These are phyloP conservation scores for Coendou prehensilis DNA, from an alignment of 2,797 vertebrate species.

Conservation along the genomic window DNA sequence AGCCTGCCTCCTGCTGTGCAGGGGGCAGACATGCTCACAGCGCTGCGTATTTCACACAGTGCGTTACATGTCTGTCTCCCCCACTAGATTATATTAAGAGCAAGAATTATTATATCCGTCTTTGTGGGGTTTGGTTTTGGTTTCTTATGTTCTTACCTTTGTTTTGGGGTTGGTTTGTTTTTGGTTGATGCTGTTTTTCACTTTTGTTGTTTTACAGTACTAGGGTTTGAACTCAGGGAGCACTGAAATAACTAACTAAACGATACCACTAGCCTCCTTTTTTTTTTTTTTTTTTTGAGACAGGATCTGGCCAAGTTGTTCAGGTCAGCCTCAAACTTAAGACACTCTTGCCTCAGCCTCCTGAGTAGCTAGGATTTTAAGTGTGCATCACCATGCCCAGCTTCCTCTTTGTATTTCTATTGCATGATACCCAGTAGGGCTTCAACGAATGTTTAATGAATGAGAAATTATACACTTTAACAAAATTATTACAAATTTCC, in stretches of 20 bases:
- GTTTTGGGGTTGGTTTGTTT: background rate
- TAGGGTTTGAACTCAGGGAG: background rate
- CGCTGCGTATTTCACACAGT: background rate
- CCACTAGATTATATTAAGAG: background rate
- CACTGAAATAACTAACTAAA: background rate
- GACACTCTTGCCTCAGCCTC: background rate
- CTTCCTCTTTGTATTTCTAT: background rate
- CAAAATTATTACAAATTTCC: background rate
- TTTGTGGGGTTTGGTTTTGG: background rate
- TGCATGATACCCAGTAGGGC: background rate
- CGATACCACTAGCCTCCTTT: background rate
- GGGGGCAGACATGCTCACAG: background rate
- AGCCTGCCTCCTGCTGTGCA: background rate
- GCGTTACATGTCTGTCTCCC: background rate
- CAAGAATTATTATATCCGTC: background rate
- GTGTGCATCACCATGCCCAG: background rate
- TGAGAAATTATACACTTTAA: background rate
- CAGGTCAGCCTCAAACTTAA: background rate
- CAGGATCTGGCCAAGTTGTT: background rate
- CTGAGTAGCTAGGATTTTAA: background rate
- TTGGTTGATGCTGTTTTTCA: background rate
- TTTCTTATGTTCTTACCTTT: background rate
- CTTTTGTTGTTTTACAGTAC: background rate
- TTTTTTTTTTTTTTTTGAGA: background rate
- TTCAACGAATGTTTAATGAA: background rate